Percentiles rank a stretch among this genome's conserved stretches.
These are phyloP conservation scores for Zaprionus vittiger DNA, from an alignment of 1,140 invertebrate genomes.

Conservation along the genomic window DNA sequence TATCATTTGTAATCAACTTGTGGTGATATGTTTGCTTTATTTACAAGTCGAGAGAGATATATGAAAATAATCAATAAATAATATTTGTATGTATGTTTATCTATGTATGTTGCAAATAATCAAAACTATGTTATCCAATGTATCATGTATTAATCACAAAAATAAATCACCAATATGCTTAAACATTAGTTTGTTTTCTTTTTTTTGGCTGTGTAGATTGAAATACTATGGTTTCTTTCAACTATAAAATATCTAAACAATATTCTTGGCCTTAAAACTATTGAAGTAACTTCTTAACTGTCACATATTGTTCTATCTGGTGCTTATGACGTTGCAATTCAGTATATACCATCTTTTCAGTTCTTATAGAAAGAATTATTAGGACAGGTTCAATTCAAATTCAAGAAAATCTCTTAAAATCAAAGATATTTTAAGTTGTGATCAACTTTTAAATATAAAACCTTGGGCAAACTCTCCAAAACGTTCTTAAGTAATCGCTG, in stretches of 20 bases:
- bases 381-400: background rate
- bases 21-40: conserved; percentile 38
- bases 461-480: too few relatives aligned
- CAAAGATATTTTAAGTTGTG: background rate
- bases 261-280: too few relatives aligned
- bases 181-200: background rate
- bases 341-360: too few relatives aligned
- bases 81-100: conserved; percentile 10
- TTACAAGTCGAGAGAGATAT: conserved; percentile 2
- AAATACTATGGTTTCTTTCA: background rate
- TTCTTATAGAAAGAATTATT: too few relatives aligned
- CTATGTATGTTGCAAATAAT: conserved; percentile 37
- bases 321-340: too few relatives aligned
- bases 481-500: background rate
- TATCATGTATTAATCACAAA: conserved; percentile 38
- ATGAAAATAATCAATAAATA: conserved; percentile 22
- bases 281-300: background rate
- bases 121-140: conserved; percentile 49
- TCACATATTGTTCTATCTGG: background rate
- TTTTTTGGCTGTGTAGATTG: conserved; percentile 1
- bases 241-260: background rate
- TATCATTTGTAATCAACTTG: conserved; percentile 5
- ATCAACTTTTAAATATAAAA: too few relatives aligned
- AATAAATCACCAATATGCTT: conserved; percentile 32
- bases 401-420: background rate